These are phyloP conservation scores for Anas georgica DNA, from an alignment of 2,797 vertebrate species.

Conservation along the genomic window DNA sequence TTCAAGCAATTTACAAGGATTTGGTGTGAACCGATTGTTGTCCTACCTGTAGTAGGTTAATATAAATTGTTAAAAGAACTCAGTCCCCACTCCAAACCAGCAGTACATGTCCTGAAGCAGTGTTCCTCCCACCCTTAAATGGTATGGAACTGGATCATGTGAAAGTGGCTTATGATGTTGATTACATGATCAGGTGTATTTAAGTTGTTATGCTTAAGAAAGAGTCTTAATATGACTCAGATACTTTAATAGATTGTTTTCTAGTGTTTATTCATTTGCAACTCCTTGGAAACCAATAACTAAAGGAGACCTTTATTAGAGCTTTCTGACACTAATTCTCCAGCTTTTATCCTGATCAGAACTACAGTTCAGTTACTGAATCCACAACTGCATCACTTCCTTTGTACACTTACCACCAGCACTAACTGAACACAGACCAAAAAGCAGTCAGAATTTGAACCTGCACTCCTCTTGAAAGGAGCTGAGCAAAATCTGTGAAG, in stretches of 20 bases:
- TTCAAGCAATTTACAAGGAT: background rate
- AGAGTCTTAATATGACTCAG: background rate
- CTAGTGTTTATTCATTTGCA: background rate
- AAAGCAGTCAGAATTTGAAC: background rate
- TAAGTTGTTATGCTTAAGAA: background rate
- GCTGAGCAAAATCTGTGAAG: background rate
- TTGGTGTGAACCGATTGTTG: background rate
- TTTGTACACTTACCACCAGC: background rate
- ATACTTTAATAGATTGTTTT: background rate
- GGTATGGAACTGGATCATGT: background rate
- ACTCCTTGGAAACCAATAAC: background rate
- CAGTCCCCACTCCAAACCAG: background rate
- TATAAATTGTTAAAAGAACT: background rate
- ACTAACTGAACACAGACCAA: background rate
- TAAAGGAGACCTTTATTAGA: background rate
- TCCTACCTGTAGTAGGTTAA: background rate
- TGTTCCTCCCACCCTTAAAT: background rate
- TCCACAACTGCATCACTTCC: background rate
- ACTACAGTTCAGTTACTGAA: background rate
- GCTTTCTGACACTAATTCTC: background rate
- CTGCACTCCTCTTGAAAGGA: background rate
- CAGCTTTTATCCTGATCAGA: background rate
- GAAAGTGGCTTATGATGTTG: background rate
- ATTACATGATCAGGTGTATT: background rate
- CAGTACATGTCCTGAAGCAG: background rate